Evolutionary conservation across 2,113 vertebrate species (phyloP).

Genomic region (Sylvilagus bachmani): DNA sequence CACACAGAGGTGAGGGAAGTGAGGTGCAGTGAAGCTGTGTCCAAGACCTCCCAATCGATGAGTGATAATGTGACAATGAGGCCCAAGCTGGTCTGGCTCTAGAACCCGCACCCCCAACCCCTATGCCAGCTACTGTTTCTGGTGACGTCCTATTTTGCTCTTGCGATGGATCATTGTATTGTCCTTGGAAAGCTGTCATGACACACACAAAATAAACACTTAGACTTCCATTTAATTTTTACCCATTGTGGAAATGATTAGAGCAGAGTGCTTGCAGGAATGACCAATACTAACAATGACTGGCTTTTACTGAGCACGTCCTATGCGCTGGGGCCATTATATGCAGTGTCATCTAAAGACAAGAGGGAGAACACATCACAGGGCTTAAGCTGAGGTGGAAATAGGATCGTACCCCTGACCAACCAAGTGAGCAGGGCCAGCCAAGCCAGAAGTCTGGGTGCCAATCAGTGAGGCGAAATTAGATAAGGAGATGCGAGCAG

Average conservation of each 20-base stretch:
- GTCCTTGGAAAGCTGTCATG: neutral
- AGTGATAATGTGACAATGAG: too few relatives aligned
- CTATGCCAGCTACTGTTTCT: too few relatives aligned
- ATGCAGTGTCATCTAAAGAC: neutral
- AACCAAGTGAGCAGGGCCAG: neutral
- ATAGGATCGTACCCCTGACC: neutral
- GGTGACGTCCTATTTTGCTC: too few relatives aligned
- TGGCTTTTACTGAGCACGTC: neutral
- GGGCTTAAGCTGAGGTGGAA: neutral
- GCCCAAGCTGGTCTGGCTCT: too few relatives aligned
- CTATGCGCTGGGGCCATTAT: neutral
- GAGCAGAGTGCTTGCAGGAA: neutral
- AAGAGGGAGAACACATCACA: neutral
- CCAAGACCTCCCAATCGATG: neutral
- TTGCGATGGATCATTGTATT: neutral
- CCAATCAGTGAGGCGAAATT: neutral
- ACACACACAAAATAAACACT: neutral
- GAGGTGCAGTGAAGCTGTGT: neutral
- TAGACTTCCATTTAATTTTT: neutral
- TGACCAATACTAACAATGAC: neutral
- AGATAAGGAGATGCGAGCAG: neutral
- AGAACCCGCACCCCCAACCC: neutral
- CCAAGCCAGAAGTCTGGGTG: neutral
- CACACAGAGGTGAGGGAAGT: neutral
- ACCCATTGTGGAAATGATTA: neutral